These are phyloP conservation scores for Doryteuthis pealeii DNA, from an alignment of 1,140 invertebrate genomes.

Conservation along the genomic window DNA sequence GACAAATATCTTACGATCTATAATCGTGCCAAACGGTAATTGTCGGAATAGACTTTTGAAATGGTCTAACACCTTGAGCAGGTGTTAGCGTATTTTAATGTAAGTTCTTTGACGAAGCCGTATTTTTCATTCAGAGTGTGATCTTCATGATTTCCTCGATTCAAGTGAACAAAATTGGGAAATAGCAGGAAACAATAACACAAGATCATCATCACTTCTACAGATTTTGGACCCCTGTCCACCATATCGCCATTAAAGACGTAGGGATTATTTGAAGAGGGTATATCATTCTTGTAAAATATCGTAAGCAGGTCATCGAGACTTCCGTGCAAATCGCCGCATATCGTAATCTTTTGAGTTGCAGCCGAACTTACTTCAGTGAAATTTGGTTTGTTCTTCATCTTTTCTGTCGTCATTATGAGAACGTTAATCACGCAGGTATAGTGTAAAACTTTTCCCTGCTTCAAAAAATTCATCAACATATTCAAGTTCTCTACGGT, in stretches of 20 bases:
- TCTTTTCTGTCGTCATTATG: not conserved
- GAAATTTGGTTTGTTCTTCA: not conserved
- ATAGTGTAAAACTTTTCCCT: not conserved
- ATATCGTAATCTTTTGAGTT: conserved; percentile 86
- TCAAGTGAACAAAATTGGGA: conserved; percentile 81
- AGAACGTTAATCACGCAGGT: not conserved
- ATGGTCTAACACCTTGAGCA: conserved; percentile 74
- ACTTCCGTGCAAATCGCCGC: conserved; percentile 89
- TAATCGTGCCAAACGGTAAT: conserved; percentile 83
- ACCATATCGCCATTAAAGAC: conserved; percentile 95
- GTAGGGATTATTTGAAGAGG: conserved; percentile 82
- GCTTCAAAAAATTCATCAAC: not conserved
- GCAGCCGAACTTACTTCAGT: conserved; percentile 64
- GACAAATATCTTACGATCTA: conserved; percentile 83
- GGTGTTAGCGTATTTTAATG: conserved; percentile 81
- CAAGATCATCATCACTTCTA: conserved; percentile 80
- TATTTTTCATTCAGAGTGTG: conserved; percentile 63
- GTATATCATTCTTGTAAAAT: conserved; percentile 90
- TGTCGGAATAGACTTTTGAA: conserved; percentile 87
- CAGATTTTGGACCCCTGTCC: conserved; percentile 79
- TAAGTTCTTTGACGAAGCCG: conserved; percentile 86
- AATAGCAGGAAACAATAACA: conserved; percentile 78
- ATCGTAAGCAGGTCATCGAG: conserved; percentile 86
- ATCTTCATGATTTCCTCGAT: conserved; percentile 91
- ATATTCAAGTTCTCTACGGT: not conserved